Base-by-base conservation (phyloP, 2,888 invertebrate genomes). In the Hoplodrina blanda region DNA sequence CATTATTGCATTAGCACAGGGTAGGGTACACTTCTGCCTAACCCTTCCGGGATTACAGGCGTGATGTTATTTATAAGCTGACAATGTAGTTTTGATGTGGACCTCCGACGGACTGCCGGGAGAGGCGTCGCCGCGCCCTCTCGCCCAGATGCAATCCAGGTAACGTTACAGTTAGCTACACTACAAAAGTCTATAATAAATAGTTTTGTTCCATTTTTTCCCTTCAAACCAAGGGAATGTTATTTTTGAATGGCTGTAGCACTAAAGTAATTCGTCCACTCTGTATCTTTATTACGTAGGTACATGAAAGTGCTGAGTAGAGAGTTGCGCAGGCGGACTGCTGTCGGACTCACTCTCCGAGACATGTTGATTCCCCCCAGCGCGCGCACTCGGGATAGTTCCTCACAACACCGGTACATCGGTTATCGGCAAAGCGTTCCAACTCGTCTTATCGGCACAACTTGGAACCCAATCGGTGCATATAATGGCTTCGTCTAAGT, bases 391-490 rank as follows among this genome's bases (percentile, higher is more conserved):
- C 25, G 13, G 44, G 25, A 13, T 19, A 54, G 19, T 37, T 56
- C 30, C 55, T 61, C 76, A 44, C 62, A 41, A 41, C 20, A 59
- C 13, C 53, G 72, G 70, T 69, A 71, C 66, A 80, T 69, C 61
- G 55, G 70, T 66, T 80, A 71, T 81, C 63, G 70, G 69, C 63
- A 73, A 80, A 82, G 71, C 80, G 57, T 54, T 80, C 54, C 49
- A 73, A 73, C 76, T 73, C 64, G 59, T 79, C 76, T 70, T 69
- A 70, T 76, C 56, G 80, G 53, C 13, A 61, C 52, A 64, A 67
- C 66, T 79, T 59, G 53, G 62, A 69, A 55, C 57, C 76, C 73
- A 73, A 69, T 79, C 68, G 73, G 55, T 62, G 81, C 76, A 79
- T 76, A 66, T 76, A 73, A 76, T 75, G 65, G 66, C 65, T 62